These are phyloP conservation scores for Cydia strobilella DNA, from an alignment of 1,140 invertebrate genomes.

Conservation along the genomic window DNA sequence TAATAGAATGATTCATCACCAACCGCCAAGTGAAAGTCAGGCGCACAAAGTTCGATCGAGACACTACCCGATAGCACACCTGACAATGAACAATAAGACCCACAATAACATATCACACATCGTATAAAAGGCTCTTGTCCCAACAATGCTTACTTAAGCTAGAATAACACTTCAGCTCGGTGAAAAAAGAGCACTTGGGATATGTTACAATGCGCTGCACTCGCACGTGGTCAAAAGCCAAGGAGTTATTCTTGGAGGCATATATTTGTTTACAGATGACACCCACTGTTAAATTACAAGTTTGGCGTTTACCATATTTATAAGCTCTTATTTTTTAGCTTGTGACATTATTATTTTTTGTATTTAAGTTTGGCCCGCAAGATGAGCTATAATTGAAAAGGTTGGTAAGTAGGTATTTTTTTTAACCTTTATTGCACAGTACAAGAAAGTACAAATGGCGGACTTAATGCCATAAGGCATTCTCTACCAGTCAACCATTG, in stretches of 20 bases:
- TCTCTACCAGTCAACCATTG: too few relatives aligned
- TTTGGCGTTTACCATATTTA: not conserved
- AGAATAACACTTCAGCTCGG: conserved; percentile 51
- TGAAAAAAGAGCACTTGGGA: conserved; percentile 51
- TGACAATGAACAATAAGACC: conserved; percentile 64
- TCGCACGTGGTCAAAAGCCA: conserved; percentile 56
- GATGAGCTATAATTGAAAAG: too few relatives aligned
- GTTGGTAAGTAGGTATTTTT: too few relatives aligned
- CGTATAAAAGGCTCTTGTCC: conserved; percentile 42
- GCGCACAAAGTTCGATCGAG: conserved; percentile 59
- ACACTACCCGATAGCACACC: conserved; percentile 62
- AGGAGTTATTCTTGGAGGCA: conserved; percentile 54
- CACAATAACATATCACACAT: conserved; percentile 44
- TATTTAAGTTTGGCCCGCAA: not conserved
- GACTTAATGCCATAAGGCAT: too few relatives aligned
- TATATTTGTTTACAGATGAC: conserved; percentile 50
- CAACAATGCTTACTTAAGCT: conserved; percentile 57
- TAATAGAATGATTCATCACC: conserved; percentile 59
- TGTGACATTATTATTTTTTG: not conserved
- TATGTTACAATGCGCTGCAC: conserved; percentile 46
- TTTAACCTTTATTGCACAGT: too few relatives aligned
- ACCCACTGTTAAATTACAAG: conserved; percentile 43
- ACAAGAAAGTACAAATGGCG: too few relatives aligned
- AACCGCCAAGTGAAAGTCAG: conserved; percentile 56
- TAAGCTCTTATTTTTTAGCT: not conserved